Evolutionary conservation across 2,888 invertebrate species (phyloP).

Genomic region (Barypeithes pellucidus): DNA sequence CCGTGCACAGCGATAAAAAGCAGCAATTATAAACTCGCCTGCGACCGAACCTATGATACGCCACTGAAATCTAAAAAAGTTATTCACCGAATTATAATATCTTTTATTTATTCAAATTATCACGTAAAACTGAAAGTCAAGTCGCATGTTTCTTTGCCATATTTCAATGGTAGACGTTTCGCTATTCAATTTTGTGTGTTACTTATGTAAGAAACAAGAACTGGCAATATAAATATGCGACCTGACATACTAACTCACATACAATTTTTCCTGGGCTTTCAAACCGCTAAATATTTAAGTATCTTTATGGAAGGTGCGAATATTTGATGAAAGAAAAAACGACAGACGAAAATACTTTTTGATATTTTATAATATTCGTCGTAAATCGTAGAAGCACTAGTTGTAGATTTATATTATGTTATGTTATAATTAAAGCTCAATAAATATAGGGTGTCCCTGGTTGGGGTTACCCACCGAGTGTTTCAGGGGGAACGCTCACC

Average conservation of each 20-base stretch:
- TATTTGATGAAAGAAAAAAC: constrained; percentile 11
- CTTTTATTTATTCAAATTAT: neutral
- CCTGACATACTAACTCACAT: constrained; percentile 12
- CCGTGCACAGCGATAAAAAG: too few relatives aligned
- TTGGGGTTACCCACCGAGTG: too few relatives aligned
- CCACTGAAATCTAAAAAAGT: too few relatives aligned
- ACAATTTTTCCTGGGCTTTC: constrained; percentile 14
- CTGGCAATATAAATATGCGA: constrained; percentile 1
- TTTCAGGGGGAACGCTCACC: too few relatives aligned
- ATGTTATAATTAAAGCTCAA: too few relatives aligned
- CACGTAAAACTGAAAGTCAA: constrained; percentile 21
- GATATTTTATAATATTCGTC: neutral
- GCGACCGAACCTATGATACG: too few relatives aligned
- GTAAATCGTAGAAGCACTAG: neutral
- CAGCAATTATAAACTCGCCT: too few relatives aligned
- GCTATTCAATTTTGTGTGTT: constrained; percentile 3
- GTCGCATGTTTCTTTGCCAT: constrained; percentile 6
- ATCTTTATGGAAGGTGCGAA: neutral
- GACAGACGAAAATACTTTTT: neutral
- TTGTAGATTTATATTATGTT: too few relatives aligned
- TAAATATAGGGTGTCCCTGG: too few relatives aligned
- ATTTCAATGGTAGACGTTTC: constrained; percentile 25
- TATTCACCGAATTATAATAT: too few relatives aligned
- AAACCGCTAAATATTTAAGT: constrained; percentile 18
- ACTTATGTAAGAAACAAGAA: constrained; percentile 7